Base-by-base conservation (phyloP, 2,113 vertebrate species). In the Calyptommatus sinebrachiatus region DNA sequence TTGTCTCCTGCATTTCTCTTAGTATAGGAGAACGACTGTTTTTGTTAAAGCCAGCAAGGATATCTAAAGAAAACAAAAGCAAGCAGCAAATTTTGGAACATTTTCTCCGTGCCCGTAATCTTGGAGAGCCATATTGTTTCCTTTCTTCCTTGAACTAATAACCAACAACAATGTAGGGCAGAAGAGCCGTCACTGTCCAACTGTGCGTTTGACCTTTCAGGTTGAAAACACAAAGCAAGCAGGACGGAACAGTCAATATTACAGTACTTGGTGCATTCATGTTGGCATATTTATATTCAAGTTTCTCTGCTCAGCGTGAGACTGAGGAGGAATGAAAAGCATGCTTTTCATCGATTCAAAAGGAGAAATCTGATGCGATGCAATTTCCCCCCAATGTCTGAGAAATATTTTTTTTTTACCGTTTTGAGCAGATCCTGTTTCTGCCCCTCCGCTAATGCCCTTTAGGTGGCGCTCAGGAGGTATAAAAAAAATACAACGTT, bases 401-500 rank as follows among this genome's bases (percentile, higher is more conserved):
- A 10, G 31, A 79, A 81, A 80, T 22, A 22, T 75, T 86, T 57
- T 76, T 85, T 77, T 86, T 57, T 76, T 84, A 45, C 8, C 1
- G 0, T 71, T 89, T 61, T 81, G 76, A 83, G 68, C 72, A 61
- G 61, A 77, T 4, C 45, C 22, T 71, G 3, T 21, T 45, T 3
- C 26, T 76, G 35, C 87, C 90, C 86, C 53, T 84, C 46, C 4
- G 78, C 76, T 90, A 77, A 88, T 83, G 89, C 91, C 91, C 89
- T 92, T 57, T 93, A 93, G 92, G 88, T 93, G 92, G 92, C 89
- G 91, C 92, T 92, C 89, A 90, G 82, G 88, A 81, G 77, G 92
- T 90, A 82, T 79, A 82, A 71, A 93, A 89, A 74, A 77, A 35
- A 50, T 5, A 57, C 53, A 18, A 14, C 53, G 18, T 4, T 57